Conservation (phyloP, 2,113 vertebrate genomes). For the Fulmarus glacialis region DNA sequence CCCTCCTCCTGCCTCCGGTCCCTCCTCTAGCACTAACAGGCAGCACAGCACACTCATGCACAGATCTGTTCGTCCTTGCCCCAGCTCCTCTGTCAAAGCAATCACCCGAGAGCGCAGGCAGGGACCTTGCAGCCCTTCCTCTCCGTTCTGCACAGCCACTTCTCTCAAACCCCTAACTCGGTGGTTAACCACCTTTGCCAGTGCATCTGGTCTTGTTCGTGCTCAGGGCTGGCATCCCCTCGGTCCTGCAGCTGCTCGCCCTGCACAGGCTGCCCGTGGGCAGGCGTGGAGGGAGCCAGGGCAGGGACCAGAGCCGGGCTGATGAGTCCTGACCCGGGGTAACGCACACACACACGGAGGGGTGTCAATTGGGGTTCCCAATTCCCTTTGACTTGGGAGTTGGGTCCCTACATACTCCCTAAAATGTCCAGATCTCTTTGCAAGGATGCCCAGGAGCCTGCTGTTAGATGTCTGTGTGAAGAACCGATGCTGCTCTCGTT, state of each 20-base stretch:
- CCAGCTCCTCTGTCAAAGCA: background rate
- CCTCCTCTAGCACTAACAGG: background rate
- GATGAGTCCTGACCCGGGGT: background rate
- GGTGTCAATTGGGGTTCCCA: background rate
- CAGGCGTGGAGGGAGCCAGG: background rate
- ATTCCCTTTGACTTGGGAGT: background rate
- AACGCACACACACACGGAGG: too few relatives aligned
- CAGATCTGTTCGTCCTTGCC: background rate
- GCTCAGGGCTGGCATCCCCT: background rate
- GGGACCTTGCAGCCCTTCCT: background rate
- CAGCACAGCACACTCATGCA: background rate
- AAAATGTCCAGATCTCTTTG: background rate
- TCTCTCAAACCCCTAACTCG: too few relatives aligned
- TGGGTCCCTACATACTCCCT: background rate
- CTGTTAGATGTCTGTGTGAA: background rate
- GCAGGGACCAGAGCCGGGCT: background rate
- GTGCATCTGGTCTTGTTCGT: background rate
- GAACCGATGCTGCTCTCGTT: background rate
- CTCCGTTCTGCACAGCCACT: background rate
- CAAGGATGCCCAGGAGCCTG: fast-evolving
- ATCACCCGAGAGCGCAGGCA: background rate
- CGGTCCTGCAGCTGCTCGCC: background rate
- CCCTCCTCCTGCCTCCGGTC: background rate
- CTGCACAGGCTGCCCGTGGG: background rate
- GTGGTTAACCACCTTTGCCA: background rate